Evolutionary conservation across 1,140 invertebrate species (phyloP), one percentile per base, ranked within the genome.

Genomic region (Trachymyrmex cornetzi): DNA sequence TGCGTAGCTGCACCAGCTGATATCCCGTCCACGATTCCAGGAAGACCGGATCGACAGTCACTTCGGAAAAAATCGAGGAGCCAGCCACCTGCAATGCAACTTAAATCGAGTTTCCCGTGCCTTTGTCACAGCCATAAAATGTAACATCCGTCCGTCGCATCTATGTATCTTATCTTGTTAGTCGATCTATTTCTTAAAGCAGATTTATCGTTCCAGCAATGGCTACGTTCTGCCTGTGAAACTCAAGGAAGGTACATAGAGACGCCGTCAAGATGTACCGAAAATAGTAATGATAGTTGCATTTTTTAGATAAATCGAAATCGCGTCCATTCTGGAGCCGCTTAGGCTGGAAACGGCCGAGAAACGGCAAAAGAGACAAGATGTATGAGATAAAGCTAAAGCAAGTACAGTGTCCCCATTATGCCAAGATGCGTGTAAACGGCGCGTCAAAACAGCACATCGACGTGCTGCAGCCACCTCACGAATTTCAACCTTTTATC

Each of bases 381-480:
- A 69, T 88, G 14, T 92, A 92, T 14, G 87, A 92, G 88, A 77
- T 91, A 9, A 93, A 89, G 84, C 64, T 92, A 4, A 92, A 88
- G 61, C 86, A 88, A 27, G 63, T 84, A 71, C 87, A 86, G 48
- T 90, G 80, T 87, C 72, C 87, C 3, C 72, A 81, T 79, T 91
- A 92, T 30, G 30, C 88, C 0, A 91, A 93, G 88, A 88, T 91
- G 82, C 55, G 66, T 59, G 2, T 14, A 4, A 82, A 30, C 3
- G 19, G 34, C 12, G 24, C 22, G 14, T 27, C 22, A 27, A 57
- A 61, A 48, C 38, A 79, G 50, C 61, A 48, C 3, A 4, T 57
- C n/a, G 14, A 59, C 11, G 6, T 14, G 12, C 5, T 22, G n/a
- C 57, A 22, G n/a, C 38, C n/a, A 6, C 14, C 30, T 2, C 1